Base-by-base conservation (phyloP, 2,113 vertebrate species). In the Xerus inauris region DNA sequence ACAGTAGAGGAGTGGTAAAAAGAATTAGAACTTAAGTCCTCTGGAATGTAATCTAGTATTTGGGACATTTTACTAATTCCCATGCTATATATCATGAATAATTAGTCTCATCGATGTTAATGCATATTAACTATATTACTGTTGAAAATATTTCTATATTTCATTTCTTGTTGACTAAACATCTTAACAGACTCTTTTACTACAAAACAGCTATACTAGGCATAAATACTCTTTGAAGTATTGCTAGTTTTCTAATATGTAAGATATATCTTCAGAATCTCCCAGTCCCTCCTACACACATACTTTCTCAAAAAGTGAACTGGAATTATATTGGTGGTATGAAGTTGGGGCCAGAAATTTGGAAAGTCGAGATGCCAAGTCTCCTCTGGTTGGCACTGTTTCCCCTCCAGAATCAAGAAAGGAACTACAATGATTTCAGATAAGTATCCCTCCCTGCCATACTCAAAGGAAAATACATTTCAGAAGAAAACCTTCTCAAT, bases 31-130 rank as follows among this genome's bases (percentile, higher is more conserved):
- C 17, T 38, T 62, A 42, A 57, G 20, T 45, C n/a, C 13, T 96
- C 75, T 69, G 16, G 94, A 86, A 96, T 75, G 4, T 51, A 59
- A 94, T 71, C 4, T n/a, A 71, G 57, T 38, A n/a, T 57, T 94
- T 54, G 40, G 6, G 65, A 71, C 12, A 64, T 82, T 65, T 72
- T 77, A 65, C 81, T 85, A 75, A 54, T 73, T 88, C 30, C 24
- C 4, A 85, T 88, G n/a, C 17, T 85, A 14, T 76, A 42, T 76
- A 45, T 30, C 26, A 47, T 93, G 35, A 93, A 35, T 24, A 73
- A 54, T 16, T n/a, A 71, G 62, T 40, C 24, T 38, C 4, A 10
- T 20, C 86, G 81, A 65, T 77, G 28, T 24, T 71, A 65, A 77
- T 71, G 20, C 20, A 71, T 79, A 40, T 90, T 51, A 67, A 49